phyloP scores from a whole-genome alignment of 1,140 invertebrate genomes.

The Teleopsis dalmanni region DNA sequence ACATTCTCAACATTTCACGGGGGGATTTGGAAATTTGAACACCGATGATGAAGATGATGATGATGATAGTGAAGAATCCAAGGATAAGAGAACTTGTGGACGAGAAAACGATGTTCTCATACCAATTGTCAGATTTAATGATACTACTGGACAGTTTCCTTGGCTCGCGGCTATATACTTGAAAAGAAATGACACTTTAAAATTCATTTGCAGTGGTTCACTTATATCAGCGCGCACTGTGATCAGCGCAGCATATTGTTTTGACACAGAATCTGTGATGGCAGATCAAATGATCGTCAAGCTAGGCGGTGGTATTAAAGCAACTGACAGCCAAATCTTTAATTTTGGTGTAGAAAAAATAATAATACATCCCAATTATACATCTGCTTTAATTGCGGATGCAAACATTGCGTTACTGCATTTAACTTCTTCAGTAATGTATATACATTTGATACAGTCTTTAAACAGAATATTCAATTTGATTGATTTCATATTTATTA shows the following conservation, averaged over 20 bases:
- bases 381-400: constrained; percentile 21
- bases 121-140: constrained; percentile 46
- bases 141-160: constrained; percentile 55
- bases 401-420: constrained; percentile 29
- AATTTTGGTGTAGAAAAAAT: constrained; percentile 18
- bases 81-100: constrained; percentile 8
- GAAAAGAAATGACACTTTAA: constrained; percentile 6
- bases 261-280: constrained; percentile 4
- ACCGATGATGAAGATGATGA: neutral
- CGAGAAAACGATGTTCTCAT: constrained; percentile 6
- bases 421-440: constrained; percentile 17
- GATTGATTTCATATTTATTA: neutral
- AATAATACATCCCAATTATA: constrained; percentile 29
- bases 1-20: too few species aligned
- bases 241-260: constrained; percentile 33
- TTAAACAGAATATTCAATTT: too few species aligned
- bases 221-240: constrained; percentile 24
- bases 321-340: constrained; percentile 21
- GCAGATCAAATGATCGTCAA: constrained; percentile 18
- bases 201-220: constrained; percentile 21
- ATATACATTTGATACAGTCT: neutral
- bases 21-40: too few species aligned
- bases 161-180: constrained; percentile 59
- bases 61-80: neutral
- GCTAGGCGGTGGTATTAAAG: constrained; percentile 27